These are phyloP conservation scores for Rhaphigaster nebulosa DNA, from an alignment of 2,888 invertebrate species.

Conservation along the genomic window DNA sequence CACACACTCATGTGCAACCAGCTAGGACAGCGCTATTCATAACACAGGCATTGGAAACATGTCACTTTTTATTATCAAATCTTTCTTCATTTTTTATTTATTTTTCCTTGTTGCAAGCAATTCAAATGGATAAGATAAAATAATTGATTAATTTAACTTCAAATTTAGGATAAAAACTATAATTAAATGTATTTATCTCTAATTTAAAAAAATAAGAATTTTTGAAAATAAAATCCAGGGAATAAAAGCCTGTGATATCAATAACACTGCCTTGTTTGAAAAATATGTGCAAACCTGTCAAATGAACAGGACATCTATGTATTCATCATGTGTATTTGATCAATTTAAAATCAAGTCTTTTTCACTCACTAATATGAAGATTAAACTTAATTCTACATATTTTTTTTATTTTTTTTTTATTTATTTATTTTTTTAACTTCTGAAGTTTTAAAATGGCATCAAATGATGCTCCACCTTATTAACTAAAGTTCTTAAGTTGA, in stretches of 20 bases:
- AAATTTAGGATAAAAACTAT: neutral
- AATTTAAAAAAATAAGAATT: neutral
- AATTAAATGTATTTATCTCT: neutral
- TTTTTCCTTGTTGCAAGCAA: neutral
- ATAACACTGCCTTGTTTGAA: constrained; percentile 1
- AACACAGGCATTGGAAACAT: neutral
- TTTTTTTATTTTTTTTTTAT: constrained; percentile 34
- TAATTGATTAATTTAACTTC: neutral
- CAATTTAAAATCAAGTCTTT: constrained; percentile 53
- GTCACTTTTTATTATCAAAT: neutral
- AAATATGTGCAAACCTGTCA: constrained; percentile 26
- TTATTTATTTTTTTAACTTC: constrained; percentile 3
- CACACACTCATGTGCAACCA: constrained; percentile 35
- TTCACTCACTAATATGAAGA: constrained; percentile 22
- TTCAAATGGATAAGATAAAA: neutral
- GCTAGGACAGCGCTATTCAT: constrained; percentile 31
- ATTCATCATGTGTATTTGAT: constrained; percentile 32
- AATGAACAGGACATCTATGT: constrained; percentile 36
- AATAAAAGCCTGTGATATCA: constrained; percentile 12
- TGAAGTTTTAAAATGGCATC: constrained; percentile 44
- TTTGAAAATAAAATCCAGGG: neutral
- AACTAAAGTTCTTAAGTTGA: constrained; percentile 51
- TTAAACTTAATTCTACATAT: constrained; percentile 50
- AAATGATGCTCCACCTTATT: constrained; percentile 29
- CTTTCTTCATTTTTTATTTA: neutral